These are phyloP conservation scores for Phacellophora camtschatica DNA, from an alignment of 30 jellyfish, hydroid and myxozoan genomes.

Conservation along the genomic window DNA sequence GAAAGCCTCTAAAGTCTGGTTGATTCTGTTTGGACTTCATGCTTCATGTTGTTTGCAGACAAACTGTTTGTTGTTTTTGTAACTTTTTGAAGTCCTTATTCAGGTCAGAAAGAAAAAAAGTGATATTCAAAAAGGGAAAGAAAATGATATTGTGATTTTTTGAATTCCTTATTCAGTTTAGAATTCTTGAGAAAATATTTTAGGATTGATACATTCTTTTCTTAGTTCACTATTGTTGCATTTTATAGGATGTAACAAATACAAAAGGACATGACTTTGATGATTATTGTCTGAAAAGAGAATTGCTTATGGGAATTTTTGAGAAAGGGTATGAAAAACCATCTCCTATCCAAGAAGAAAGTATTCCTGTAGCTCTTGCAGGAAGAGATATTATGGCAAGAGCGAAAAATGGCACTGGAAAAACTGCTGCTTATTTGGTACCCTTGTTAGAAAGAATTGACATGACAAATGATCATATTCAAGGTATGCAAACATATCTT, in stretches of 20 bases:
- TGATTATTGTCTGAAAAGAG: constrained; percentile 85
- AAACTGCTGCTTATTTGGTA: constrained; percentile 90
- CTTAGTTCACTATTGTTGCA: too few relatives aligned
- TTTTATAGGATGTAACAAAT: constrained; percentile 83
- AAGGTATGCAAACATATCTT: too few relatives aligned
- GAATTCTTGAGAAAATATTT: too few relatives aligned
- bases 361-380: constrained; percentile 93
- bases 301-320: constrained; percentile 90
- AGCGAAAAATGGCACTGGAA: constrained; percentile 98
- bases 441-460: constrained; percentile 89
- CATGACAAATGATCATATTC: constrained; percentile 62
- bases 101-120: neutral
- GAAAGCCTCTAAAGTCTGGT: too few relatives aligned
- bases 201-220: too few relatives aligned
- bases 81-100: neutral
- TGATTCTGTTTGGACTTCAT: too few relatives aligned
- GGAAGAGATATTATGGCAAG: constrained; percentile 97
- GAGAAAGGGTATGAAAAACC: constrained; percentile 94
- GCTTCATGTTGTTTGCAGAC: too few relatives aligned
- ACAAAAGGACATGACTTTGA: constrained; percentile 95
- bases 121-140: too few relatives aligned
- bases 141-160: too few relatives aligned
- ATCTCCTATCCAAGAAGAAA: constrained; percentile 96
- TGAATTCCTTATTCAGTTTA: too few relatives aligned
- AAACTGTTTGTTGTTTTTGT: neutral